These are phyloP conservation scores for Meganola albula DNA, from an alignment of 2,888 invertebrate species.

Conservation along the genomic window DNA sequence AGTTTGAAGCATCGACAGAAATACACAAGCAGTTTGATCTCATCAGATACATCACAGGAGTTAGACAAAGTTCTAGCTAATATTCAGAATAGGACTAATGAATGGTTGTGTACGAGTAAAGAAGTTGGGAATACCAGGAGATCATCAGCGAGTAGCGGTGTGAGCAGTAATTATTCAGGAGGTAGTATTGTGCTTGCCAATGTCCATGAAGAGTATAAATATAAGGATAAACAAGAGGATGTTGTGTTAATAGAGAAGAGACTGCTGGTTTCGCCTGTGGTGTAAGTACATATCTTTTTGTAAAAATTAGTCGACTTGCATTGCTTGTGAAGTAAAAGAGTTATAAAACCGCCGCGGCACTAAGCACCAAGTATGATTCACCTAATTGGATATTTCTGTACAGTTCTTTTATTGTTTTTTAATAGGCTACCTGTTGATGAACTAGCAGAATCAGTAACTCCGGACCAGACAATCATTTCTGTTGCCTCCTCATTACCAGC, in stretches of 20 bases:
- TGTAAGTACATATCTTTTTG: constrained; percentile 74
- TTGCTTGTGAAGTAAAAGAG: too few relatives aligned
- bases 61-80: constrained; percentile 56
- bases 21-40: constrained; percentile 27
- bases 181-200: constrained; percentile 73
- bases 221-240: constrained; percentile 84
- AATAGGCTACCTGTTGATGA: constrained; percentile 59
- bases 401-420: constrained; percentile 1
- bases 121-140: constrained; percentile 55
- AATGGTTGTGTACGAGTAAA: constrained; percentile 48
- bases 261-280: constrained; percentile 68
- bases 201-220: constrained; percentile 85
- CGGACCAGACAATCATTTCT: constrained; percentile 58
- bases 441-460: constrained; percentile 33
- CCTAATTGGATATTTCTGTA: too few relatives aligned
- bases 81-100: constrained; percentile 62
- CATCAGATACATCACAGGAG: constrained; percentile 37
- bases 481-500: constrained; percentile 77
- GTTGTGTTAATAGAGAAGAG: constrained; percentile 83
- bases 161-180: constrained; percentile 59
- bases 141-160: constrained; percentile 67
- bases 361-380: too few relatives aligned
- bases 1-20: constrained; percentile 41
- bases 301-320: too few relatives aligned
- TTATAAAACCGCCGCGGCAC: too few relatives aligned